phyloP scores from a whole-genome alignment of 2,888 invertebrate species.

The Boloria euphrosyne region DNA sequence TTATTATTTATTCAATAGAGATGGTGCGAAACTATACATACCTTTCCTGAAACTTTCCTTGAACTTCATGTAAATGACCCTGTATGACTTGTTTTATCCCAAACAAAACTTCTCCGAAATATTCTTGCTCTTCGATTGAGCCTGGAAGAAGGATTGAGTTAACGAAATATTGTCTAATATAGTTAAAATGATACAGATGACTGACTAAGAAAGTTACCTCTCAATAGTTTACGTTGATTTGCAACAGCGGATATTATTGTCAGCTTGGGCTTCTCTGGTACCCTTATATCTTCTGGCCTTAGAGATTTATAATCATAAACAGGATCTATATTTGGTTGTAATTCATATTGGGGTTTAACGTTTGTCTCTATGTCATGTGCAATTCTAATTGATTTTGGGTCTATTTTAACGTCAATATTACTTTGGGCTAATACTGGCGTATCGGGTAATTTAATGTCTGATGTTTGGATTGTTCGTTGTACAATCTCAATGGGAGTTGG shows the following conservation, averaged over 20 bases:
- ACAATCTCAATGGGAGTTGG: constrained; percentile 51
- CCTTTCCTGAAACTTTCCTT: constrained; percentile 86
- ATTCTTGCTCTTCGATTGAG: constrained; percentile 89
- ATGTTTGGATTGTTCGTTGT: constrained; percentile 37
- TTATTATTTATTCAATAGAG: constrained; percentile 40
- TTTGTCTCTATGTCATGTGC: constrained; percentile 53
- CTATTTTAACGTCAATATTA: constrained; percentile 48
- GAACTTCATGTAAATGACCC: constrained; percentile 86
- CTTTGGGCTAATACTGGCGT: constrained; percentile 42
- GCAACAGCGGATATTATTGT: constrained; percentile 81
- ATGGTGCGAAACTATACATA: constrained; percentile 41
- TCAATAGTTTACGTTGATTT: constrained; percentile 82
- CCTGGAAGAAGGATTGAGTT: constrained; percentile 64
- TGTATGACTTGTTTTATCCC: constrained; percentile 92
- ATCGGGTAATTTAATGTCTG: constrained; percentile 48
- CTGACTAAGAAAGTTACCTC: constrained; percentile 63
- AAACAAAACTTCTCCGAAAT: constrained; percentile 89
- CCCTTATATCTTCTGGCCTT: constrained; percentile 78
- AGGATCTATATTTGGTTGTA: constrained; percentile 60
- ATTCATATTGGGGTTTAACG: constrained; percentile 59
- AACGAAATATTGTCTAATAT: neutral
- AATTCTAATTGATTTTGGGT: constrained; percentile 43
- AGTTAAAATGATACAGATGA: too few relatives aligned
- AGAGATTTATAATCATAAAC: constrained; percentile 67
- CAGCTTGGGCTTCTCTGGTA: constrained; percentile 81